Evolutionary conservation across 2,888 invertebrate genomes (phyloP), one percentile per base, ranked within the genome.

Genomic region (Clanis bilineata): DNA sequence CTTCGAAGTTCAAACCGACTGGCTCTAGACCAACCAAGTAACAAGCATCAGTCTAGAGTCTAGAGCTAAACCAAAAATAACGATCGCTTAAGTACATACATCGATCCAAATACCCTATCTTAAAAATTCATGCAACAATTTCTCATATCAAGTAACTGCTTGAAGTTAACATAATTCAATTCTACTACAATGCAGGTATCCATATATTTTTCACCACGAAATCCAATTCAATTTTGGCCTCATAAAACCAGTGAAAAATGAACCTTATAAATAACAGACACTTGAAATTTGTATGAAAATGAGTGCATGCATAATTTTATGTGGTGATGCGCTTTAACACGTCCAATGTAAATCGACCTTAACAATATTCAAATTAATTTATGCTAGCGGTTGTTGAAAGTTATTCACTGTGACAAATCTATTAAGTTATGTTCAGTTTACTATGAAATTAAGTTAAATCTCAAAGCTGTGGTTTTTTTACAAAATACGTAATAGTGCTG

Each of bases 331-430:
- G 25, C n/a, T 32, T 51, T 47, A 47, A 28, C 47, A 32, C 51
- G 18, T 28, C 28, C 51, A 51, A 32, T 51, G 51, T 51, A 32
- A 51, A 51, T 51, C 15, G 18, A 32, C 32, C 32, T 51, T 51
- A 51, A 51, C 51, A 51, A 51, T 51, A 51, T 51, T 32, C 51
- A 51, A 51, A 51, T 51, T 9, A 51, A 51, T 51, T 32, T 51
- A 28, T 18, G 28, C 15, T 25, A 2, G 25, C 15, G 3, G 32
- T 32, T 18, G 18, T 4, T 18, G 25, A 10, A 47, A 25, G 2
- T 47, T 32, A 51, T 32, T 18, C 51, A 32, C 32, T 32, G 51
- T 9, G 51, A 51, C 15, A 51, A 51, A 18, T 32, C 18, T 10
- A 18, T 32, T 47, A 47, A 25, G 10, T 15, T 51, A 2, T 1